Evolutionary conservation across 2,113 vertebrate genomes (phyloP).

Genomic region (Leptodactylus fuscus): DNA sequence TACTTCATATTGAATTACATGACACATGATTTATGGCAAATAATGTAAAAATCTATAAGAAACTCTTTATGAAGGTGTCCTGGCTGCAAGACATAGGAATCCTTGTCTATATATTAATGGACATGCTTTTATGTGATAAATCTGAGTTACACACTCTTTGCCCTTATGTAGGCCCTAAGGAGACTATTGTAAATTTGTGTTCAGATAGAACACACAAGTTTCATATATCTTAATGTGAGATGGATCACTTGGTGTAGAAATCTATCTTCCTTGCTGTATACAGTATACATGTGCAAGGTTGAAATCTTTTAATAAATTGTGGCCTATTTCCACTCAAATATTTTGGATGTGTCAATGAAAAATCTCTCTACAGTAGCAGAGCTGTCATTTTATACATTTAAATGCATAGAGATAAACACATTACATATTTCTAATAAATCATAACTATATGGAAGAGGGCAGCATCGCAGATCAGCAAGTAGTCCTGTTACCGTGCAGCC

Average conservation of each 20-base stretch:
- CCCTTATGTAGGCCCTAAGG: constrained; percentile 6
- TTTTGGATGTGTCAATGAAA: no score
- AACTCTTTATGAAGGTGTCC: constrained; percentile 37
- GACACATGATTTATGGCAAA: constrained; percentile 46
- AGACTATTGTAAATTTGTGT: constrained; percentile 33
- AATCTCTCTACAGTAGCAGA: no score
- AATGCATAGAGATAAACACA: no score
- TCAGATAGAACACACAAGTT: background rate
- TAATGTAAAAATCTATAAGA: constrained; percentile 48
- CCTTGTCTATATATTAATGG: constrained; percentile 30
- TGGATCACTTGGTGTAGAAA: background rate
- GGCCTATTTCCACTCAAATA: no score
- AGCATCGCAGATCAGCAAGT: no score
- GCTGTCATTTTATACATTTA: no score
- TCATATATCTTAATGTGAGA: background rate
- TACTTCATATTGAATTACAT: constrained; percentile 38
- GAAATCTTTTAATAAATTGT: background rate
- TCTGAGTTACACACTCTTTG: constrained; percentile 10
- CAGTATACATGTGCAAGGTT: background rate
- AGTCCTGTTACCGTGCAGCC: no score
- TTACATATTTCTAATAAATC: no score
- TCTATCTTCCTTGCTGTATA: background rate
- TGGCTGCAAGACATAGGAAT: constrained; percentile 23
- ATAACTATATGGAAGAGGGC: no score
- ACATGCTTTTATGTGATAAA: constrained; percentile 37